Evolutionary conservation across 1,140 invertebrate genomes (phyloP).

Genomic region (Drosophila erecta): DNA sequence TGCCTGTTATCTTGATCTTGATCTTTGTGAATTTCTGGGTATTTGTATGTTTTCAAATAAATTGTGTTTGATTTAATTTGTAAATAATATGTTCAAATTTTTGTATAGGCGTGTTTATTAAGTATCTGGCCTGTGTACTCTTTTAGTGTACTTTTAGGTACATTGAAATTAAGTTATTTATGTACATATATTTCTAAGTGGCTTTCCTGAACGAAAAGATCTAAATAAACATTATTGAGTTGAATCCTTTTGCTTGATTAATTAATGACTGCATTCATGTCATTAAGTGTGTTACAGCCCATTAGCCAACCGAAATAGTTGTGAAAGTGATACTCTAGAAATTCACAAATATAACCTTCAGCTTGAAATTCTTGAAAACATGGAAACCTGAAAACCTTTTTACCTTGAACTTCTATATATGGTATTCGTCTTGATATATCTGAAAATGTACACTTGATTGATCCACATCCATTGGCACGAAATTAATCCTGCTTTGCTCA

Average conservation of each 20-base stretch:
- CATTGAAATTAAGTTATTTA: constrained; percentile 5
- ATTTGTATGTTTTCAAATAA: constrained; percentile 58
- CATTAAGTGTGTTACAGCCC: constrained; percentile 11
- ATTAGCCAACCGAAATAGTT: too few relatives aligned
- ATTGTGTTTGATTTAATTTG: constrained; percentile 20
- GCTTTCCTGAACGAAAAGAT: constrained; percentile 6
- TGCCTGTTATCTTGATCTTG: too few relatives aligned
- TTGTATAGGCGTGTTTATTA: constrained; percentile 14
- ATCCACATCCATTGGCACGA: too few relatives aligned
- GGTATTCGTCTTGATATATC: too few relatives aligned
- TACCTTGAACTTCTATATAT: too few relatives aligned
- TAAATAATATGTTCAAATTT: constrained; percentile 26
- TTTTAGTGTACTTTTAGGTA: not conserved
- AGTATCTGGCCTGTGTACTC: not conserved
- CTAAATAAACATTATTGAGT: constrained; percentile 1
- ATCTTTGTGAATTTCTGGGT: constrained; percentile 56
- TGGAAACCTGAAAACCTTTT: too few relatives aligned
- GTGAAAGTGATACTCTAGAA: too few relatives aligned
- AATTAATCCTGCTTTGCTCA: too few relatives aligned
- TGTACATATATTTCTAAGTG: not conserved
- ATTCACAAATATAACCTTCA: too few relatives aligned
- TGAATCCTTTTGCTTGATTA: too few relatives aligned
- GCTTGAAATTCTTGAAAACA: too few relatives aligned
- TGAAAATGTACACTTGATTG: too few relatives aligned
- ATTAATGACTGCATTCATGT: constrained; percentile 8